These are phyloP conservation scores for Diplolepis rosae DNA, from an alignment of 2,888 invertebrate genomes.

Conservation along the genomic window DNA sequence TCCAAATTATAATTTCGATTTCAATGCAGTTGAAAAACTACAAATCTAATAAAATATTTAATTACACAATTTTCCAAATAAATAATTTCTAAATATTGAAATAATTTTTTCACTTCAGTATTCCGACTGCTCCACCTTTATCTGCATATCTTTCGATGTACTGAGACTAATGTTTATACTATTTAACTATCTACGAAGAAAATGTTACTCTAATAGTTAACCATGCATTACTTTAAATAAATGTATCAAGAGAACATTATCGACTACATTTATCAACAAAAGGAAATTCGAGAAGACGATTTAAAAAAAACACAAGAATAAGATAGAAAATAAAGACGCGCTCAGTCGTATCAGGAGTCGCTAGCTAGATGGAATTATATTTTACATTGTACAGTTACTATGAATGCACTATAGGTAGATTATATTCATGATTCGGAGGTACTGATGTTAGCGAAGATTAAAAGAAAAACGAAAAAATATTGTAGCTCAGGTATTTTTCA, in stretches of 20 bases:
- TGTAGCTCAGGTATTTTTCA: slow-evolving; percentile 3
- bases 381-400: slow-evolving; percentile 72
- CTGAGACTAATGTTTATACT: slow-evolving; percentile 70
- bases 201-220: slow-evolving; percentile 54
- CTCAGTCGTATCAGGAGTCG: slow-evolving; percentile 63
- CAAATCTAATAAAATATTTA: too few relatives aligned
- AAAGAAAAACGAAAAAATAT: slow-evolving; percentile 7
- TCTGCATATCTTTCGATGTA: slow-evolving; percentile 73
- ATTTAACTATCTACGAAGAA: slow-evolving; percentile 28
- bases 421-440: slow-evolving; percentile 34
- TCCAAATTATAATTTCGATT: neutral
- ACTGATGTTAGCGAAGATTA: slow-evolving; percentile 16
- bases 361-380: slow-evolving; percentile 72
- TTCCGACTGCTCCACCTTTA: slow-evolving; percentile 53
- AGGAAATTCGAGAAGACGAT: slow-evolving; percentile 5
- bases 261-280: slow-evolving; percentile 10
- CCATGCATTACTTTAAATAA: slow-evolving; percentile 52
- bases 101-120: neutral
- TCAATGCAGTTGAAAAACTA: neutral
- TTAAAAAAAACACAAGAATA: slow-evolving; percentile 39
- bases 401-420: slow-evolving; percentile 50
- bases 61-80: neutral
- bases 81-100: neutral
- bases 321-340: slow-evolving; percentile 48
- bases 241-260: slow-evolving; percentile 42